These are phyloP conservation scores for Lutra lutra DNA, from an alignment of 2,797 vertebrate species.

Conservation along the genomic window DNA sequence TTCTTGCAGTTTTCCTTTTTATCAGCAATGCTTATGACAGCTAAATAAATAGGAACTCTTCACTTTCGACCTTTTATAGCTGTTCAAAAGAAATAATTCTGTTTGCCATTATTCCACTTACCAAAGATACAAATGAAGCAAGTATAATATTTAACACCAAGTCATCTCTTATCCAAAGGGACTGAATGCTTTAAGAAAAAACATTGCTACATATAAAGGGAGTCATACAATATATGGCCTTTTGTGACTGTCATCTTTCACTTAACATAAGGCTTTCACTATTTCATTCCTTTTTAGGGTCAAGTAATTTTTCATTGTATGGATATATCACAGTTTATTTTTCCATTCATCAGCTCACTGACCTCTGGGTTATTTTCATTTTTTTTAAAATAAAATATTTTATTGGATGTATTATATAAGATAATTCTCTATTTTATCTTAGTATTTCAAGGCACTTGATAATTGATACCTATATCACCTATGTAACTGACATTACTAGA, in stretches of 20 bases:
- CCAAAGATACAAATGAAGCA: slow-evolving; percentile 59
- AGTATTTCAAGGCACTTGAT: slow-evolving; percentile 36
- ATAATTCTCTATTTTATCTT: slow-evolving; percentile 32
- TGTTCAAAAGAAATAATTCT: slow-evolving; percentile 64
- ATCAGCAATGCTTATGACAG: slow-evolving; percentile 54
- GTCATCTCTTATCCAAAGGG: slow-evolving; percentile 48
- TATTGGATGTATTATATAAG: background rate
- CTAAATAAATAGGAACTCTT: slow-evolving; percentile 67
- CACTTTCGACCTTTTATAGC: slow-evolving; percentile 49
- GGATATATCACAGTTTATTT: background rate
- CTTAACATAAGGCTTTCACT: background rate
- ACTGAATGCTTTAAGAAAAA: slow-evolving; percentile 65
- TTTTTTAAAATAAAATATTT: background rate
- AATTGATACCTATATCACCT: background rate
- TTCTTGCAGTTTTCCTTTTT: slow-evolving; percentile 63
- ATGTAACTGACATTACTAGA: background rate
- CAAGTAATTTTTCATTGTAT: slow-evolving; percentile 14
- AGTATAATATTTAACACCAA: slow-evolving; percentile 59
- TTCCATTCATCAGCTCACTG: background rate
- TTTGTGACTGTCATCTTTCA: slow-evolving; percentile 33
- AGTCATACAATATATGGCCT: background rate
- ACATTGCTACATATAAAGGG: slow-evolving; percentile 21
- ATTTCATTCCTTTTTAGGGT: slow-evolving; percentile 34
- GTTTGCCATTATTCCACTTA: slow-evolving; percentile 26
- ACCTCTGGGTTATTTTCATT: background rate